These are phyloP conservation scores for Gobionotothen gibberifrons DNA, from an alignment of 2,797 vertebrate genomes.

Conservation along the genomic window DNA sequence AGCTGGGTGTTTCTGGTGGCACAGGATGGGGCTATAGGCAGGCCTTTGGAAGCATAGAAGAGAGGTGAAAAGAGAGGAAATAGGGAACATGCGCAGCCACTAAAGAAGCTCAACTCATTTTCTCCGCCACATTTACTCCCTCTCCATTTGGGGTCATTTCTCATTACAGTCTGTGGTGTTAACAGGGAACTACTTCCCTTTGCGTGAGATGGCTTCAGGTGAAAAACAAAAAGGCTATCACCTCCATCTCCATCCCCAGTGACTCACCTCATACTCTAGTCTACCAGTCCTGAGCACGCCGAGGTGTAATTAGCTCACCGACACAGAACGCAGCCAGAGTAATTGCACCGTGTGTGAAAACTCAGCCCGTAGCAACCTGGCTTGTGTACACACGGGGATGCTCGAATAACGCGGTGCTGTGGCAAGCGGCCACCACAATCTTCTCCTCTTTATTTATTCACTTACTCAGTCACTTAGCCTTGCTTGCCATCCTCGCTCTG, in stretches of 20 bases:
- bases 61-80: conserved; percentile 22
- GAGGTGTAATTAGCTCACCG: conserved; percentile 76
- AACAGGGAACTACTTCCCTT: conserved; percentile 42
- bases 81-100: conserved; percentile 2
- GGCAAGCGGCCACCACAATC: conserved; percentile 74
- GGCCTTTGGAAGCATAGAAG: conserved; percentile 28
- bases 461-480: conserved; percentile 78
- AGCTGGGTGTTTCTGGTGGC: conserved; percentile 67
- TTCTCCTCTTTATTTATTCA: conserved; percentile 76
- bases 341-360: conserved; percentile 73
- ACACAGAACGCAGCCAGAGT: conserved; percentile 67
- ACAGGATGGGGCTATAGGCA: conserved; percentile 37
- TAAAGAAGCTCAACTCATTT: conserved; percentile 45
- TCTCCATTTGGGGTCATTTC: conserved; percentile 55
- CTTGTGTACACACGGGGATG: conserved; percentile 69
- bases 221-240: conserved; percentile 58
- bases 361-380: conserved; percentile 71
- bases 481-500: conserved; percentile 61
- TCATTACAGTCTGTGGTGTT: conserved; percentile 59
- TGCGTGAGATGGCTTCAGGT: conserved; percentile 55
- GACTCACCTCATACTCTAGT: conserved; percentile 65
- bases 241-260: conserved; percentile 59
- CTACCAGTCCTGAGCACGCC: conserved; percentile 51
- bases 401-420: conserved; percentile 67
- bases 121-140: conserved; percentile 56